Base-by-base conservation (phyloP, 2,888 invertebrate genomes). In the Phortica okadai region DNA sequence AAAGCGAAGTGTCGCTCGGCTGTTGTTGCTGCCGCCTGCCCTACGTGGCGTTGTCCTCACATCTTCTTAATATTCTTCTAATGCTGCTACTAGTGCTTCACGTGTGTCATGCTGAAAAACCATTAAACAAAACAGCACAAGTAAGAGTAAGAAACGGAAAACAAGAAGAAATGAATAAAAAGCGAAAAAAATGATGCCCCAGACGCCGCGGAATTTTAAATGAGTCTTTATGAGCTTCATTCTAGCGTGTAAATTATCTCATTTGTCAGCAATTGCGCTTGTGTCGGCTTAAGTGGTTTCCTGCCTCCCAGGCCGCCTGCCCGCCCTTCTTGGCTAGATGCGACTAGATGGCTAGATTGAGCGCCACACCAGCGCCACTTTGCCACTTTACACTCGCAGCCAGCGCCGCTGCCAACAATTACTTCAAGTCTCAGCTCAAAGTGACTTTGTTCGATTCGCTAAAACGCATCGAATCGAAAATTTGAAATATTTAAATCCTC, bases 181-280 rank as follows among this genome's bases (percentile, higher is more conserved):
- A 85, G 78, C 76, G 78, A 78, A 81, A 85, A 85, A 86, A 86
- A 86, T 86, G 87, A 86, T 86, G 85, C 85, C 85, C 85, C 84
- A 86, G 85, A 86, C 85, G 87, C 88, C 88, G 88, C 86, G 88
- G 85, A 86, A 86, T 86, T 88, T 86, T 86, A 86, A 86, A 88
- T 88, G 85, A 88, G 85, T 87, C 88, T 86, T 86, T 86, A 86
- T 86, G 85, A 88, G 85, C 85, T 86, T 88, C 85, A 86, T 86
- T 86, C 87, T 86, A 86, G 85, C 85, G 85, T 86, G 85, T 86
- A 86, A 86, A 86, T 86, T 86, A 86, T 86, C 85, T 86, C 85
- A 86, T 86, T 86, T 86, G 85, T 86, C 85, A 88, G 85, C 88
- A 86, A 86, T 86, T 86, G 85, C 88, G 87, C 83, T 83, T 54